Evolutionary conservation across 2,888 invertebrate genomes (phyloP), one percentile per base, ranked within the genome.

Genomic region (Brachypalpus laphriformis): DNA sequence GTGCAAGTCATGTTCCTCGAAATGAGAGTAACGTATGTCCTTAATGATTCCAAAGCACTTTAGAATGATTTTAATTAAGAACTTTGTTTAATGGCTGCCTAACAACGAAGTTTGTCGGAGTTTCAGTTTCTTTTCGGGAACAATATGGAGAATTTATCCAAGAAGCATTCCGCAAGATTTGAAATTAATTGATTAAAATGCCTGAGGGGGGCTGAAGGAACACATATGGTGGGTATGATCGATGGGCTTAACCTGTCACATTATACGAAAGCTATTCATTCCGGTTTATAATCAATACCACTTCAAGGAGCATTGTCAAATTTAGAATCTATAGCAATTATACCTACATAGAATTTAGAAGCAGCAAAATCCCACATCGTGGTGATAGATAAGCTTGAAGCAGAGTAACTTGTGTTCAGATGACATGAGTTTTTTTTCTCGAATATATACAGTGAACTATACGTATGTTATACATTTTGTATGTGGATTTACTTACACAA

Each of bases 41-140:
- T 56, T 78, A 71, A 78, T 65, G 78, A 71, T 71, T 47, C 34
- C 20, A 18, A 37, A 47, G 56, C 71, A 71, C 71, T 78, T 78
- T 71, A 56, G 78, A 71, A 71, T 71, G 63, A 78, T 78, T 78
- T 78, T 78, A 78, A 78, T 78, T 71, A 78, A 65, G 78, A 78
- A 63, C 56, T 78, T 78, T 71, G 65, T 40, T 63, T 57, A 57
- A 63, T 47, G 56, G 63, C 45, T 63, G 63, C 63, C 54, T 47
- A 45, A 57, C 57, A 75, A 31, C 11, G 14, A 57, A 75, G 31
- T 56, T 57, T 68, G 49, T 66, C 65, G 34, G 40, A 45, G 68
- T 77, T 77, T 77, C 59, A 20, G 49, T 51, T 59, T 61, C 42
- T 45, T 31, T 51, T 20, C 5, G 31, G 8, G 8, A 28, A 20